Conservation (phyloP, 2,888 invertebrate species). For the Leptinotarsa juncta region DNA sequence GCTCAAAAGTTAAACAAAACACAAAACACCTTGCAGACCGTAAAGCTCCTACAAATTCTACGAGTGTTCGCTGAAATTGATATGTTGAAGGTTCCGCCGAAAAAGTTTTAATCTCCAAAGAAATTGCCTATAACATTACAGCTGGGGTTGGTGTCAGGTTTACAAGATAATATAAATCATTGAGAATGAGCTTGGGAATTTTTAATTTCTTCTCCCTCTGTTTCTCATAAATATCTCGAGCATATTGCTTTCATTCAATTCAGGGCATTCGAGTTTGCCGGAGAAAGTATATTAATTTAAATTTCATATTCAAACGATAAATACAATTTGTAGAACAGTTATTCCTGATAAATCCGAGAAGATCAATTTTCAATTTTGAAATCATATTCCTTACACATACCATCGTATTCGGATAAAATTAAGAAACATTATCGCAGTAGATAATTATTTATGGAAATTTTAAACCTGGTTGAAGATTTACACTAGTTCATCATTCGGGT, state of each 20-base stretch:
- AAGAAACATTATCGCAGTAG: too few relatives aligned
- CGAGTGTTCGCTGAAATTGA: conserved; percentile 16
- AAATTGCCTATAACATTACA: conserved; percentile 17
- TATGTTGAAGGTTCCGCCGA: conserved; percentile 3
- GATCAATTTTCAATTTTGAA: too few relatives aligned
- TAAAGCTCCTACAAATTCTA: conserved; percentile 12
- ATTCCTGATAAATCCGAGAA: too few relatives aligned
- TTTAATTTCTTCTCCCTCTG: conserved; percentile 11
- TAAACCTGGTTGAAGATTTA: too few relatives aligned
- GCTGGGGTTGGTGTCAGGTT: conserved; percentile 9
- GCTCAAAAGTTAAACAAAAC: conserved; percentile 15
- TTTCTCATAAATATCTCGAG: conserved; percentile 11
- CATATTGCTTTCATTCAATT: not conserved
- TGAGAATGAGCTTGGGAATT: conserved; percentile 9
- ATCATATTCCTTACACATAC: too few relatives aligned
- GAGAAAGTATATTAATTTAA: not conserved
- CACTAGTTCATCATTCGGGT: too few relatives aligned
- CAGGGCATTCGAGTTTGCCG: not conserved
- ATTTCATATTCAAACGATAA: not conserved
- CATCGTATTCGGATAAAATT: too few relatives aligned
- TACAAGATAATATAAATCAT: conserved; percentile 11
- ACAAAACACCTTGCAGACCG: conserved; percentile 8
- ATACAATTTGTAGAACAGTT: too few relatives aligned
- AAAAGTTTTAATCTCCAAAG: conserved; percentile 15
- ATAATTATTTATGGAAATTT: too few relatives aligned